Base-by-base conservation (phyloP, 2,888 invertebrate genomes). In the Cyrtodaria siliqua region DNA sequence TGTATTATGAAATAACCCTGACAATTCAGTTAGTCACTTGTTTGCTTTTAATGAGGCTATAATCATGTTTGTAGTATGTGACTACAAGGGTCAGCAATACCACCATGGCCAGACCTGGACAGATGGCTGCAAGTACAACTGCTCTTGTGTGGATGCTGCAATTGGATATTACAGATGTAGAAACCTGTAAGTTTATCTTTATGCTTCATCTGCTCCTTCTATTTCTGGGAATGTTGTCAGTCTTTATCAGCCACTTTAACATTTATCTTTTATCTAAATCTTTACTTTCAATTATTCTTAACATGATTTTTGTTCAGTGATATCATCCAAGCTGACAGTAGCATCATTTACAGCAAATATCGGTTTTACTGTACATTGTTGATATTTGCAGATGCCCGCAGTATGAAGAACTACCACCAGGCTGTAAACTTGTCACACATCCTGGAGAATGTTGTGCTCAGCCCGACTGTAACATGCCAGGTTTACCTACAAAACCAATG, bases 381-480 rank as follows among this genome's bases (percentile, higher is more conserved):
- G n/a, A n/a, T n/a, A n/a, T n/a, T 60, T 49, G 0, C 67, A 89
- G 89, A 42, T 89, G 89, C 50, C 85, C 83, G 26, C 68, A 76
- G 33, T 87, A 81, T 71, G 70, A 72, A 9, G 63, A 69, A 29
- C 71, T 89, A 18, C 87, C 87, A 42, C 72, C 80, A 42, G 83
- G 85, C 18, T 89, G 87, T 69, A 75, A 63, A 2, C 68, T 89
- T 23, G 78, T 75, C 20, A 85, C 78, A 24, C 47, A 56, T 16
- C 79, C 79, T 2, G 86, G 85, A n/a, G 77, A 85, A n/a, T 89
- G 89, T 47, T 89, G 89, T 62, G 79, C 81, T 14, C 40, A 70
- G 40, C 84, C 83, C 16, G 70, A 82, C 40, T 89, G 38, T 26
- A n/a, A n/a, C n/a, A 49, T 60, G 6, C 49, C 57, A 26, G 8